Conservation (phyloP, 2,888 invertebrate genomes). For the Sepiola atlantica region DNA sequence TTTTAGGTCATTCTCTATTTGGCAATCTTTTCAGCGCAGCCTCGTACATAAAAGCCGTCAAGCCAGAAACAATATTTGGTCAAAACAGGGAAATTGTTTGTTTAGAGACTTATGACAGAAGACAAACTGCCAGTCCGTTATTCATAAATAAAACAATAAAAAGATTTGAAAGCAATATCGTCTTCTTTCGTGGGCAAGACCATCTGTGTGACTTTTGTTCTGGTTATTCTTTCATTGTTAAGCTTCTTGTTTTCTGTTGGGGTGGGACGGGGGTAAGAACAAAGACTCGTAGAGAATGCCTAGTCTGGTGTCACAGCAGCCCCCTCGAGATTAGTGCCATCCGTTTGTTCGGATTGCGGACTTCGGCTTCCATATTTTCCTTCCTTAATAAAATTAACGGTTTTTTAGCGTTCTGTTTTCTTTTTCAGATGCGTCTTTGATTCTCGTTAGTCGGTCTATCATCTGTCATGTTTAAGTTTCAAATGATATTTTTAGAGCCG, state of each 20-base stretch:
- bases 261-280: not conserved
- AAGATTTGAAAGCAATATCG: not conserved
- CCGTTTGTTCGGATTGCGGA: not conserved
- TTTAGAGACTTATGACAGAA: not conserved
- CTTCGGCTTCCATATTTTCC: slow-evolving; percentile 37
- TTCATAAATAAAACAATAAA: slow-evolving; percentile 14
- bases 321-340: not conserved
- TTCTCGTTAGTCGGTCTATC: not conserved
- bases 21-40: no score
- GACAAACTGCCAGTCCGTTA: not conserved
- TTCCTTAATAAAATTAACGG: slow-evolving; percentile 33
- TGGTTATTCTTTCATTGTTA: not conserved
- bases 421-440: not conserved
- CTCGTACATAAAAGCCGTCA: not conserved
- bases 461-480: not conserved
- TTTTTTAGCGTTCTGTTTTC: not conserved
- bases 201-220: not conserved
- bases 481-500: not conserved
- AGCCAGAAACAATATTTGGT: not conserved
- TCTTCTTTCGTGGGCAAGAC: not conserved
- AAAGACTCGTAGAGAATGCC: not conserved
- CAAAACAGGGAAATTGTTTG: not conserved
- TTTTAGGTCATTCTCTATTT: not conserved
- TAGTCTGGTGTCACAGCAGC: not conserved
- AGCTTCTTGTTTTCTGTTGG: not conserved